These are phyloP conservation scores for Isaurus tuberculatus DNA, from an alignment of 92 coral and sea anemone genomes.

Conservation along the genomic window DNA sequence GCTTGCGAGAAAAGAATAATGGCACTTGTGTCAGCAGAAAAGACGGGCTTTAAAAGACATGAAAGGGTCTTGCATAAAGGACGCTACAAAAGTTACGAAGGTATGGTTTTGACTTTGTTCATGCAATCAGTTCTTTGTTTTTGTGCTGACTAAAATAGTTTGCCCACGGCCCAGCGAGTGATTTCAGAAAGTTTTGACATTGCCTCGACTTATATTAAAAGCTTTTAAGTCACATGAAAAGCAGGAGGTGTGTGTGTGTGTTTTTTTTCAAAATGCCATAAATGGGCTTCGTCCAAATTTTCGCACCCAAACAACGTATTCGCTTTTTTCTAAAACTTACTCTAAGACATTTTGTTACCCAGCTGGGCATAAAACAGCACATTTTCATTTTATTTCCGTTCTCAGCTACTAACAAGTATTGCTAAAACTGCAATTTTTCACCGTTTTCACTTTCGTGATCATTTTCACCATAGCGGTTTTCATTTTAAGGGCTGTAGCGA, in stretches of 20 bases:
- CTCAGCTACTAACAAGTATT: neutral
- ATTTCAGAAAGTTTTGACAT: neutral
- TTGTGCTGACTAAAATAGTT: neutral
- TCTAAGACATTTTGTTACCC: too few relatives aligned
- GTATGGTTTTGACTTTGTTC: neutral
- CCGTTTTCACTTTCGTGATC: too few relatives aligned
- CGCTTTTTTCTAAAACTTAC: too few relatives aligned
- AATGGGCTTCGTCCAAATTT: neutral
- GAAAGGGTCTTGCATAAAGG: constrained; percentile 24
- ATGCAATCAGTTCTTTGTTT: neutral
- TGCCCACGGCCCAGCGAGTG: neutral
- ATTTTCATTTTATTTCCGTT: too few relatives aligned
- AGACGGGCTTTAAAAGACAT: neutral
- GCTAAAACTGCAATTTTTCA: too few relatives aligned
- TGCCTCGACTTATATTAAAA: neutral
- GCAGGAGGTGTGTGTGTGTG: neutral
- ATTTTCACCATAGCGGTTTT: too few relatives aligned
- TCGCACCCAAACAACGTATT: too few relatives aligned
- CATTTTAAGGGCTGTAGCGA: neutral
- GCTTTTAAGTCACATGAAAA: neutral
- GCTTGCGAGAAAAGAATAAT: constrained; percentile 13
- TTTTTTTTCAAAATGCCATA: neutral
- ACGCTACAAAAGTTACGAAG: constrained; percentile 21
- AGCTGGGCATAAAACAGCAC: too few relatives aligned
- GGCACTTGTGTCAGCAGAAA: constrained; percentile 33